Base-by-base conservation (phyloP, 92 coral and sea anemone genomes). In the Porites lobata region DNA sequence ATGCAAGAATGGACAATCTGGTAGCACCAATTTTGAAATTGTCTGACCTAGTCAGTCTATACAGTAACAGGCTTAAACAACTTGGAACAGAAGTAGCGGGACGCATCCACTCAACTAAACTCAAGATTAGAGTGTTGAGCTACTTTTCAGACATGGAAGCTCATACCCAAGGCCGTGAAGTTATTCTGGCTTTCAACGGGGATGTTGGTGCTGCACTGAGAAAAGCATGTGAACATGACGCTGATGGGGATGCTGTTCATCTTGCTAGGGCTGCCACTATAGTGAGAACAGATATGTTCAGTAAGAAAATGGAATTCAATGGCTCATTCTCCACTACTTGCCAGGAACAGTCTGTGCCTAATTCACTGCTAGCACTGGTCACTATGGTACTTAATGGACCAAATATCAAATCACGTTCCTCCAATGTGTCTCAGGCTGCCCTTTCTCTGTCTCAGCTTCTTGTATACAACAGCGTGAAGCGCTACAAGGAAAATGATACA, bases 321-420 rank as follows among this genome's bases (percentile, higher is more conserved):
- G 89, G 93, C 58, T 24, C 81, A 18, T 90, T 91, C 38, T 61
- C 84, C 68, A 43, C 79, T 43, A 72, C 81, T 71, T 79, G 96
- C 78, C 96, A 91, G 79, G 56, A 67, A 11, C 71, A 91, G 26
- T 84, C 96, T 63, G 86, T 85, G n/a, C 96, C 92, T 6, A 61
- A 81, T 54, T 86, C 91, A 26, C 87, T 93, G 50, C 63, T 81
- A 65, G 52, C 95, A 61, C 59, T 90, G 79, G 90, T 90, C 7
- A 87, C 78, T 21, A 90, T 90, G 87, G 82, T 93, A 65, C 83
- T 90, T 67, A 80, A 93, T 87, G 96, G 93, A 9, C 92, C 93
- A 29, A 90, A 76, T 76, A 93, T 90, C 58, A 54, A 54, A 54
- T 54, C 59, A 54, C 59, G 59, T 54, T 54, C 59, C 51, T 54